phyloP scores from a whole-genome alignment of 2,113 vertebrate genomes.

The Sprattus sprattus region DNA sequence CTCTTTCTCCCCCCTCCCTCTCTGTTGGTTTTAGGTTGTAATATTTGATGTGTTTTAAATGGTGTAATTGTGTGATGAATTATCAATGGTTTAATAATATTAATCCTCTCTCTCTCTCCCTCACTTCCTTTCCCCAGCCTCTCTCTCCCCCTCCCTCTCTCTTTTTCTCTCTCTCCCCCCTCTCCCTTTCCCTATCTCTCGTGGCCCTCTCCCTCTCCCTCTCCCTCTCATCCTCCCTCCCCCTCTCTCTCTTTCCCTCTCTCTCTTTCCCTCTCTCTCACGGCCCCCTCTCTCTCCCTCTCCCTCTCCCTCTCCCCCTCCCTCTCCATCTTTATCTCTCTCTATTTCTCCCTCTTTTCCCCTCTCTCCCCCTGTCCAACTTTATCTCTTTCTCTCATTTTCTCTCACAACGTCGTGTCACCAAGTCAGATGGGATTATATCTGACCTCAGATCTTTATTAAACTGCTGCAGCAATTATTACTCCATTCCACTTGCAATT shows the following conservation, averaged over 20 bases:
- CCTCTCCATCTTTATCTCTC: background rate
- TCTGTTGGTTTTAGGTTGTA: background rate
- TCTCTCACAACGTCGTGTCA: background rate
- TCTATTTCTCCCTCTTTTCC: background rate
- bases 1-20: background rate
- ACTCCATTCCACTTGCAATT: background rate
- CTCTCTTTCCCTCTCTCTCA: background rate
- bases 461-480: slow-evolving; percentile 11
- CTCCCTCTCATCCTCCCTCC: background rate
- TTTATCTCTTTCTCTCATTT: background rate
- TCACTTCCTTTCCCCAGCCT: background rate
- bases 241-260: background rate
- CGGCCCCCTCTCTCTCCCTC: background rate
- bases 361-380: background rate
- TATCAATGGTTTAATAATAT: no score
- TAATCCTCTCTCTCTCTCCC: background rate
- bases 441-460: slow-evolving; percentile 3
- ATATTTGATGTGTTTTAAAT: no score
- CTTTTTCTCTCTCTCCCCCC: no score
- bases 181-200: background rate
- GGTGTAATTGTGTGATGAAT: no score
- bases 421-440: background rate
- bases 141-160: background rate
- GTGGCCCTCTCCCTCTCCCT: background rate
- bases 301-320: background rate